Percentiles rank a stretch among this genome's conserved stretches.
phyloP scores from a whole-genome alignment of 2,113 vertebrate genomes.

The Typhlomys cinereus region DNA sequence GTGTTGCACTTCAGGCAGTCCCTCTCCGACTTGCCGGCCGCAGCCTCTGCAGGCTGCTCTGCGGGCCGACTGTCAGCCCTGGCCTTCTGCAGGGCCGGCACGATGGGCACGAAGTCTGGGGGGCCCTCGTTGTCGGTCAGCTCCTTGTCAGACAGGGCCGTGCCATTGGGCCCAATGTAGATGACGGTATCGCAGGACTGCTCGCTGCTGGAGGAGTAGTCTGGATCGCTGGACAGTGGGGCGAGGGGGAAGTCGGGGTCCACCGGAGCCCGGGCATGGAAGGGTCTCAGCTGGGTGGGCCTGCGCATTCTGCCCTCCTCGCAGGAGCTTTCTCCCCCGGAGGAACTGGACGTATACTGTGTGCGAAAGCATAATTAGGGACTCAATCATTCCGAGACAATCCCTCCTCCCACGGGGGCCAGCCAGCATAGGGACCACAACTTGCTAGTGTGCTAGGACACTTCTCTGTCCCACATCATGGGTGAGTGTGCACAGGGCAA shows the following conservation, averaged over 20 bases:
- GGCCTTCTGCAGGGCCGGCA: constrained; percentile 93
- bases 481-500: fast-evolving
- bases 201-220: constrained; percentile 98
- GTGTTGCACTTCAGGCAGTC: constrained; percentile 99
- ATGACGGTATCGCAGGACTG: constrained; percentile 99
- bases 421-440: fast-evolving
- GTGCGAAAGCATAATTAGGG: background rate
- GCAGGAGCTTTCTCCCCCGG: constrained; percentile 98
- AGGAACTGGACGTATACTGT: constrained; percentile 98
- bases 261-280: constrained; percentile 90
- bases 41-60: constrained; percentile 87
- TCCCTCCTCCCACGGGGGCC: background rate
- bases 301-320: constrained; percentile 98
- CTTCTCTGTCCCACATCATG: fast-evolving
- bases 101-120: constrained; percentile 97
- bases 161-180: constrained; percentile 96
- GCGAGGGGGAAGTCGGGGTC: constrained; percentile 92
- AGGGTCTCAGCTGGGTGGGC: constrained; percentile 95
- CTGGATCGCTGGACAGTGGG: constrained; percentile 94
- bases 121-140: constrained; percentile 98
- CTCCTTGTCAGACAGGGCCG: constrained; percentile 96
- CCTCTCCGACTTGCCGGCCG: constrained; percentile 85
- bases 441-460: fast-evolving
- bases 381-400: fast-evolving
- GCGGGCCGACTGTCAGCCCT: constrained; percentile 85